A percentile compares a stretch with the other conserved stretches of the same genome.
Conservation (phyloP, 2,888 invertebrate genomes). For the Caenorhabditis panamensis region DNA sequence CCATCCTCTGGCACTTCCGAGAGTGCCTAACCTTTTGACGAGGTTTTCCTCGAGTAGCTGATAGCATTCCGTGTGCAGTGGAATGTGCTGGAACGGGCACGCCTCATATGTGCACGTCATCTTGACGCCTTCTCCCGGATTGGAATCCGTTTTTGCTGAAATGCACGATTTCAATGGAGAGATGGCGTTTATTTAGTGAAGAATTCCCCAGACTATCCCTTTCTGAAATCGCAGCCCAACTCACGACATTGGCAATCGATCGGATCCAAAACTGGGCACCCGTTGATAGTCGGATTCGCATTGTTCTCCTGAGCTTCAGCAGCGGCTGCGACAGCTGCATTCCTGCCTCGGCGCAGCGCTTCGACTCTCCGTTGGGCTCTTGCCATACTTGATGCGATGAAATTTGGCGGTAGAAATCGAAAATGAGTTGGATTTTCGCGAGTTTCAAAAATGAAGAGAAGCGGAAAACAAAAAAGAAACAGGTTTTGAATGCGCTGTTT, state of each 20-base stretch:
- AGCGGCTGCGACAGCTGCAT: neutral
- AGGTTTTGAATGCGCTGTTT: neutral
- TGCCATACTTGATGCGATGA: neutral
- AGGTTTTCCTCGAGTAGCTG: constrained; percentile 69
- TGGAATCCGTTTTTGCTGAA: constrained; percentile 2
- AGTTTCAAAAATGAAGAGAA: constrained; percentile 10
- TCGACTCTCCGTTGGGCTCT: neutral
- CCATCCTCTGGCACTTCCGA: constrained; percentile 77
- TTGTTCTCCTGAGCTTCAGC: neutral
- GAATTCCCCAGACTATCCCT: neutral
- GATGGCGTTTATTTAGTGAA: neutral
- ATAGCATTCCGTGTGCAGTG: constrained; percentile 69
- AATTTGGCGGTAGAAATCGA: neutral
- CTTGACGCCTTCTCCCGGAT: constrained; percentile 61
- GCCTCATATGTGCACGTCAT: constrained; percentile 71
- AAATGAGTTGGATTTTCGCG: neutral
- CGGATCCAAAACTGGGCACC: constrained; percentile 63
- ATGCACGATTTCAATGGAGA: too few relatives aligned
- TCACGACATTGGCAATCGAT: constrained; percentile 51
- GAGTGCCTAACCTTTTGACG: constrained; percentile 60
- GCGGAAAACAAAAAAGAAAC: constrained; percentile 10
- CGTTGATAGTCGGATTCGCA: constrained; percentile 23
- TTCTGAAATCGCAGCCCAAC: neutral
- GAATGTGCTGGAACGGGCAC: constrained; percentile 63
- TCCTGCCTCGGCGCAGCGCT: constrained; percentile 3